Evolutionary conservation across 2,113 vertebrate genomes (phyloP).

Genomic region (Rhodinocichla rosea): DNA sequence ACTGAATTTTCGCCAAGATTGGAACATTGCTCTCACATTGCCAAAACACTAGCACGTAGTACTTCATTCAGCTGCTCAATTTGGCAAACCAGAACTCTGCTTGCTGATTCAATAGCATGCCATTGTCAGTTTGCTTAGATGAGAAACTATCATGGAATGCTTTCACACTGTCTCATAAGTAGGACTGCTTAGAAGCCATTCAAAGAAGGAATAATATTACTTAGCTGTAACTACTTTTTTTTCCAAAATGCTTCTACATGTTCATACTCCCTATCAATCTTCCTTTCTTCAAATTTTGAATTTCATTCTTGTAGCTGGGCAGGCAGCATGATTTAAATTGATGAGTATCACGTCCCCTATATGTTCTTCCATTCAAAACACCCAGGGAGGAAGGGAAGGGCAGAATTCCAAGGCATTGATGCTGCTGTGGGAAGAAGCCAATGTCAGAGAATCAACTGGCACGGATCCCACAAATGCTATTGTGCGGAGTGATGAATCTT

Average conservation of each 20-base stretch:
- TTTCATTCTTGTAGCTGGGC: not conserved
- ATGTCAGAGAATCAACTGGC: not conserved
- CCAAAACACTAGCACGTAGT: not conserved
- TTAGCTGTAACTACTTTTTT: not conserved
- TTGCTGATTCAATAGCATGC: not conserved
- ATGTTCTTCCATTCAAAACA: not conserved
- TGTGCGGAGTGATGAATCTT: not conserved
- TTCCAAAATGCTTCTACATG: not conserved
- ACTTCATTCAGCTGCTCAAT: not conserved
- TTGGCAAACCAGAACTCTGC: not conserved
- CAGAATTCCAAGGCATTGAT: not conserved
- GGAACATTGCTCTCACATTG: not conserved
- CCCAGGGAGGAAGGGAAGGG: not conserved
- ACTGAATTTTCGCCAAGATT: not conserved
- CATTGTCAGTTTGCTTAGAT: not conserved
- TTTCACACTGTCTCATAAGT: not conserved
- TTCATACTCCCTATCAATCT: not conserved
- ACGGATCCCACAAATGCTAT: fast-evolving
- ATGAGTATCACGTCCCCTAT: not conserved
- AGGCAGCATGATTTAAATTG: not conserved
- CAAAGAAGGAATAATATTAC: not conserved
- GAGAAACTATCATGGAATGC: not conserved
- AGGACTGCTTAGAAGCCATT: not conserved
- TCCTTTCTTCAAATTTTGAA: not conserved
- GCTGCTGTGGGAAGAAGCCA: not conserved